phyloP scores from a whole-genome alignment of 2,113 vertebrate species.

The Rhinichthys klamathensis region DNA sequence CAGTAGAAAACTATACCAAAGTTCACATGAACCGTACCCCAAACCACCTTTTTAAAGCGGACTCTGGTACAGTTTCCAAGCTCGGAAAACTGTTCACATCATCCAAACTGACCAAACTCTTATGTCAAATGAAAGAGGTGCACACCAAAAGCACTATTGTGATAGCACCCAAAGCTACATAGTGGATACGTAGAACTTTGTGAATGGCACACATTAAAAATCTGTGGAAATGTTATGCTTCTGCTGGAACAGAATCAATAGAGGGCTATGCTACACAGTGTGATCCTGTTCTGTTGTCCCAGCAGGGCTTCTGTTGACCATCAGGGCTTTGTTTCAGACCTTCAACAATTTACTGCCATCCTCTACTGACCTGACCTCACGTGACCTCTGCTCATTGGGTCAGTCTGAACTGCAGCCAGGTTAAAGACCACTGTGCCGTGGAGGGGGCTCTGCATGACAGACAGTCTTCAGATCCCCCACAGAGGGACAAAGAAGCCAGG shows the following conservation, averaged over 20 bases:
- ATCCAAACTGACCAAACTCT: neutral
- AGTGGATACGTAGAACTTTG: neutral
- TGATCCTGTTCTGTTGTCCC: constrained; percentile 1
- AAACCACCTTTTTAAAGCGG: too few species aligned
- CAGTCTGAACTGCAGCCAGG: constrained; percentile 1
- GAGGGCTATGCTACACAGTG: neutral
- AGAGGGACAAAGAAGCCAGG: constrained; percentile 4
- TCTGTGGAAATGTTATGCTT: neutral
- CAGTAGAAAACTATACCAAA: too few species aligned
- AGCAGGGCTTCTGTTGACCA: constrained; percentile 8
- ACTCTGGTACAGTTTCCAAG: too few species aligned
- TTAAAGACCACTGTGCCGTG: constrained; percentile 22
- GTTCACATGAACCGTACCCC: too few species aligned
- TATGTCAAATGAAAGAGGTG: neutral
- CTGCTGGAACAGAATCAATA: neutral
- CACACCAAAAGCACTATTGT: neutral
- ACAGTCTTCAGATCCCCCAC: constrained; percentile 24
- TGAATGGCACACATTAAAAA: neutral
- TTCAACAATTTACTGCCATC: constrained; percentile 6
- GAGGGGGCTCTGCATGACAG: constrained; percentile 2
- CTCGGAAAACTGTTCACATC: neutral
- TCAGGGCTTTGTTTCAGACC: constrained; percentile 11
- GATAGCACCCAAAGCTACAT: neutral
- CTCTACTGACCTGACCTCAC: constrained; percentile 17
- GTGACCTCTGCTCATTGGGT: constrained; percentile 13